Evolutionary conservation across 2,113 vertebrate genomes (phyloP), one percentile per base, ranked within the genome.

Genomic region (Aptenodytes forsteri): DNA sequence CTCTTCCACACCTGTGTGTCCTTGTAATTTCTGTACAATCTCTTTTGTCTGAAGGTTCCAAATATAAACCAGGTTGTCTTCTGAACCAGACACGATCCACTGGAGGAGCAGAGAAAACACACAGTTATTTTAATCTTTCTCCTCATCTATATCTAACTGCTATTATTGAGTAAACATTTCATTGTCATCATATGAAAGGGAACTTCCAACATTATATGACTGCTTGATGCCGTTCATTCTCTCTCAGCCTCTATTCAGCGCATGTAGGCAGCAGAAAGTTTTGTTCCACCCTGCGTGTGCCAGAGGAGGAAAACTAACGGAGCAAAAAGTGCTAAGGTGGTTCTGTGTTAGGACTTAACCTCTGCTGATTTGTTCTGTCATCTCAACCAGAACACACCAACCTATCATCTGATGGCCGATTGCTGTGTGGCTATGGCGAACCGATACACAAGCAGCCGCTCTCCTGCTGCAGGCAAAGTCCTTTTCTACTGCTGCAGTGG

Each of bases 1-100:
- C 42, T 59, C 16, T 7, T 8, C 29, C 98, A 89, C 96, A 99
- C 99, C 99, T 98, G 99, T 99, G 97, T 99, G 99, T 36, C 99
- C 99, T 95, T 99, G 99, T 90, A 99, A 97, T 92, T 99, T 99
- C 99, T 99, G 99, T 93, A 99, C 99, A 2, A 99, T 99, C 99
- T 99, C 99, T 98, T 99, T 99, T 5, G 99, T 99, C 98, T 99
- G 99, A 92, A 99, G 98, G 98, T 99, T 99, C 99, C 99, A 99
- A 83, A 99, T 99, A 81, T 99, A 99, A 90, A 99, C 99, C 98
- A 99, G 98, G 98, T 99, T 99, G 97, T 99, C 99, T 97, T 99
- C 99, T 2, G 99, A 99, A 65, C 99, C 99, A 0, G 99, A 99
- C 91, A 99, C 99, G 1, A 99, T 99, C 99, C 99, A 99, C 99